Evolutionary conservation across 2,113 vertebrate genomes (phyloP).

Genomic region (Sisor rabdophorus): DNA sequence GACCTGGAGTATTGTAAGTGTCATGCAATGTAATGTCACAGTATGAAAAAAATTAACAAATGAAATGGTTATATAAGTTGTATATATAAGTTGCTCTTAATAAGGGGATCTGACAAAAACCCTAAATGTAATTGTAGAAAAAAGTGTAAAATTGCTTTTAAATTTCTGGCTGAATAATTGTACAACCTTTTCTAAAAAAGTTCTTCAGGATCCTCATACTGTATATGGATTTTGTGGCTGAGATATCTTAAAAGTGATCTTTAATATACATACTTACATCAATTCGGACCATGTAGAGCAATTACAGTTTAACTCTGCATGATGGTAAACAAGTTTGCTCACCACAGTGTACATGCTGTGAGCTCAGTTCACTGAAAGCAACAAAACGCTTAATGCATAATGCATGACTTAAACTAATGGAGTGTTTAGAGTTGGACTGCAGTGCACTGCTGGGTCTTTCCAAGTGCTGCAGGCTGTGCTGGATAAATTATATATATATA

Average conservation of each 20-base stretch:
- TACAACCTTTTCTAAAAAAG: not conserved
- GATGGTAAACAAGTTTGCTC: not conserved
- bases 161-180: no score
- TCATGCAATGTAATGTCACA: no score
- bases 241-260: not conserved
- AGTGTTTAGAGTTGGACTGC: not conserved
- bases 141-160: no score
- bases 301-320: slow-evolving; percentile 1
- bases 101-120: no score
- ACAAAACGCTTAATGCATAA: slow-evolving; percentile 13
- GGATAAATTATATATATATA: no score
- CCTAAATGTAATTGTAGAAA: no score
- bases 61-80: no score
- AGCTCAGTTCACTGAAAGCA: slow-evolving; percentile 4
- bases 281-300: not conserved
- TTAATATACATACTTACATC: not conserved
- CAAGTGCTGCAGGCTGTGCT: not conserved
- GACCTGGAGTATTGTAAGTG: no score
- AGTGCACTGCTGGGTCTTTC: not conserved
- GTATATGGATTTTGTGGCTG: not conserved
- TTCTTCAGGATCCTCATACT: not conserved
- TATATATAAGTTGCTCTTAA: no score
- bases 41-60: no score
- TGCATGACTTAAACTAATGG: not conserved
- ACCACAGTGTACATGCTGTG: not conserved